Percentiles rank a stretch among this genome's conserved stretches.
Evolutionary conservation across 2,888 invertebrate genomes (phyloP).

Genomic region (Falcaria lacertinaria): DNA sequence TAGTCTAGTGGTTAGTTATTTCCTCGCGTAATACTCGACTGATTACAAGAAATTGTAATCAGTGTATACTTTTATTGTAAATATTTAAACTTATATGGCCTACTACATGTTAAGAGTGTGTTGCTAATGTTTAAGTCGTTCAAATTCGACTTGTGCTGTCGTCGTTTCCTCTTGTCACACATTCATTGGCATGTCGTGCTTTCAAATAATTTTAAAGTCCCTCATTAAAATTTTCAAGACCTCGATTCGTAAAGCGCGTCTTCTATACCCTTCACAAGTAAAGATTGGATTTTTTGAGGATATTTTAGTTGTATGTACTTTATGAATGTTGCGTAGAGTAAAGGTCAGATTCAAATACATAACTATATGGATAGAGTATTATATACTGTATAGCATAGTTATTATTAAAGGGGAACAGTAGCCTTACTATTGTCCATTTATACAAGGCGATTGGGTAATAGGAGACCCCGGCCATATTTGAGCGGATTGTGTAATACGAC

Average conservation of each 20-base stretch:
- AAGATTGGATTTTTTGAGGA: constrained; percentile 27
- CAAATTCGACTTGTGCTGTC: constrained; percentile 56
- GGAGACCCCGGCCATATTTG: too few relatives aligned
- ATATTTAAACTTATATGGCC: constrained; percentile 74
- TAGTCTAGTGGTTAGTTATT: constrained; percentile 67
- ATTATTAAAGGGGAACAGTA: constrained; percentile 15
- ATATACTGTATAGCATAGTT: constrained; percentile 17
- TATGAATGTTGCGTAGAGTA: constrained; percentile 52
- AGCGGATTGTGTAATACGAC: too few relatives aligned
- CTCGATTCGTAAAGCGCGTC: constrained; percentile 10
- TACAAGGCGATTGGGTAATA: too few relatives aligned
- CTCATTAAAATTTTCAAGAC: constrained; percentile 9
- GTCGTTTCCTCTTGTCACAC: constrained; percentile 40
- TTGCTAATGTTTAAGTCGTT: constrained; percentile 65
- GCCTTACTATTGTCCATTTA: constrained; percentile 60
- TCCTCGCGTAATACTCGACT: constrained; percentile 73
- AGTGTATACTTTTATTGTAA: constrained; percentile 72
- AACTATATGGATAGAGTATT: constrained; percentile 8
- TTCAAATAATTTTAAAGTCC: constrained; percentile 6
- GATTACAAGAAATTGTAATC: constrained; percentile 68
- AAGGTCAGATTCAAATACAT: constrained; percentile 33
- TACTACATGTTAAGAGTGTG: constrained; percentile 66
- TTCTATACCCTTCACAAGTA: constrained; percentile 29
- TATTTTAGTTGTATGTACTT: constrained; percentile 37
- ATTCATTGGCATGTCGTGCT: constrained; percentile 41